phyloP scores from a whole-genome alignment of 2,797 vertebrate genomes.

The Neoniphon sammara region DNA sequence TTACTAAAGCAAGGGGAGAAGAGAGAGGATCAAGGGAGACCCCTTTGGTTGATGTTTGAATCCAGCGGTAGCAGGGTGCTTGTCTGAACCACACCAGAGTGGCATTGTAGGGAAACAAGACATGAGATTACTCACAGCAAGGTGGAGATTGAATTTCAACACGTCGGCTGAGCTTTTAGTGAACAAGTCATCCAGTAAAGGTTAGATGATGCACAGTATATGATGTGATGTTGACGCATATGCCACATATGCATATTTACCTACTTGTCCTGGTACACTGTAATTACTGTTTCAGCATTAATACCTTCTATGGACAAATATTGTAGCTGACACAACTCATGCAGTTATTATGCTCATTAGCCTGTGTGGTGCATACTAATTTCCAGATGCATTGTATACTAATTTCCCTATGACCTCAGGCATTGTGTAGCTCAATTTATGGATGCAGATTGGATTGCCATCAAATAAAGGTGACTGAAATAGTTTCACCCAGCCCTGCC shows the following conservation, averaged over 20 bases:
- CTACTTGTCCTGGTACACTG: neutral
- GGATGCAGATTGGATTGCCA: conserved; percentile 61
- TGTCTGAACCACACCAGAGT: conserved; percentile 45
- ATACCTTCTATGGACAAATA: neutral
- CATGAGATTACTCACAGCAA: conserved; percentile 61
- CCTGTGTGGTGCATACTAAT: conserved; percentile 37
- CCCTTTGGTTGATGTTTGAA: conserved; percentile 69
- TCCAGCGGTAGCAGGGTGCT: conserved; percentile 59
- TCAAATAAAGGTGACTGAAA: conserved; percentile 67
- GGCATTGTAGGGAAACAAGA: conserved; percentile 66
- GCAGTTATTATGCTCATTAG: conserved; percentile 41
- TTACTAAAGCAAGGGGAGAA: conserved; percentile 76
- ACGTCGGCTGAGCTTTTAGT: conserved; percentile 46
- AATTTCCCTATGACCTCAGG: conserved; percentile 55
- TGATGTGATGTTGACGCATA: neutral
- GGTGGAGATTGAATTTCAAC: conserved; percentile 65
- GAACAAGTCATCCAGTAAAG: conserved; percentile 21
- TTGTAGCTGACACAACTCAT: neutral
- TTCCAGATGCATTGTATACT: conserved; percentile 46
- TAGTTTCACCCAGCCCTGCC: conserved; percentile 53
- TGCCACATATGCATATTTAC: neutral
- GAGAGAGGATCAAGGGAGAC: conserved; percentile 68
- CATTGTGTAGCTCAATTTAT: conserved; percentile 46
- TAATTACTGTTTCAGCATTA: too few species aligned
- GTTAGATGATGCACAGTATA: neutral